These are phyloP conservation scores for Amphipyra tragopoginis DNA, from an alignment of 2,888 invertebrate species.

Conservation along the genomic window DNA sequence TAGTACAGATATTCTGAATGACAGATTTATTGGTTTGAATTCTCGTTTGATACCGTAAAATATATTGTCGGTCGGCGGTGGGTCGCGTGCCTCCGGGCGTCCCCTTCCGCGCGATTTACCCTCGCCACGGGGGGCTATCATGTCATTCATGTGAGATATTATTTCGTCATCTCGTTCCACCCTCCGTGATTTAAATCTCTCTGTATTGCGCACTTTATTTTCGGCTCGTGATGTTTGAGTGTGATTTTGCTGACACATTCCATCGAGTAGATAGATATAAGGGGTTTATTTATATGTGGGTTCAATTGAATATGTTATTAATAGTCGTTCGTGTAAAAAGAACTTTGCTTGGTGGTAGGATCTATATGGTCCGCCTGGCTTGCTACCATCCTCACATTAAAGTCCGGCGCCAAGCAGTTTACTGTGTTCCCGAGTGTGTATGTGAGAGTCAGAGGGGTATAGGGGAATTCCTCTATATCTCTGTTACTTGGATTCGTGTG, in stretches of 20 bases:
- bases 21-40: conserved; percentile 59
- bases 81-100: conserved; percentile 56
- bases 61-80: conserved; percentile 56
- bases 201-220: conserved; percentile 79
- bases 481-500: too few species aligned
- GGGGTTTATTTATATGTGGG: conserved; percentile 23
- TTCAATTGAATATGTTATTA: conserved; percentile 24
- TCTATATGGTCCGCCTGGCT: too few species aligned
- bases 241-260: conserved; percentile 50
- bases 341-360: too few species aligned
- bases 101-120: conserved; percentile 75
- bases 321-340: background rate
- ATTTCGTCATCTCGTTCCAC: conserved; percentile 72
- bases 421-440: too few species aligned
- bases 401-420: too few species aligned
- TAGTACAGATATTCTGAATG: conserved; percentile 34
- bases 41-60: conserved; percentile 57
- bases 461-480: too few species aligned
- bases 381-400: too few species aligned
- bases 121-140: conserved; percentile 71
- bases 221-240: conserved; percentile 56
- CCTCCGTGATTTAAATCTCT: conserved; percentile 74
- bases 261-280: conserved; percentile 26
- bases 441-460: too few species aligned
- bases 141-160: conserved; percentile 76